phyloP scores from a whole-genome alignment of 2,797 vertebrate species.

The Mus minutoides region DNA sequence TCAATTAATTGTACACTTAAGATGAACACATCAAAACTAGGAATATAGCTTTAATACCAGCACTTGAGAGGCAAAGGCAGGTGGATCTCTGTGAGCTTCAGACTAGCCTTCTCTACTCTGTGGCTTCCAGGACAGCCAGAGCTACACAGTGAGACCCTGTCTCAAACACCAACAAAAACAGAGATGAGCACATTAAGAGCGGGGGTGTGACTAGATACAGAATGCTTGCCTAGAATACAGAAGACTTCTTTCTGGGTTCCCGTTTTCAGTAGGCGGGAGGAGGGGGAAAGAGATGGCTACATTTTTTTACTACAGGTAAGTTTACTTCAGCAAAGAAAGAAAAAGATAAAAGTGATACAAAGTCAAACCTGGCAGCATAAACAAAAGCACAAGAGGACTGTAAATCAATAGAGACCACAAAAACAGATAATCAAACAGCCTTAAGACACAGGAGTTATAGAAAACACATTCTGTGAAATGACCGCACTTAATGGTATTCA shows the following conservation, averaged over 20 bases:
- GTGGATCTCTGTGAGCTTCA: background rate
- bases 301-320: background rate
- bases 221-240: background rate
- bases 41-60: background rate
- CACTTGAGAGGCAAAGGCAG: background rate
- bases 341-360: background rate
- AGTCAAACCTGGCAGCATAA: background rate
- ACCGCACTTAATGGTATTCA: background rate
- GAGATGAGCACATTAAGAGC: background rate
- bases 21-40: background rate
- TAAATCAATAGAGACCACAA: background rate
- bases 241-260: no score
- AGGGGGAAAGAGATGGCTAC: background rate
- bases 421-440: background rate
- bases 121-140: background rate
- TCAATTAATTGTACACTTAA: background rate
- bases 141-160: no score
- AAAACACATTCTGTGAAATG: background rate
- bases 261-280: background rate
- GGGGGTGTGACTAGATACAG: no score
- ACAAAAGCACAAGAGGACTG: background rate
- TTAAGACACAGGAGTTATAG: background rate
- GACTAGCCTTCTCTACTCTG: background rate
- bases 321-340: background rate
- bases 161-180: background rate